Evolutionary conservation across 2,797 vertebrate species (phyloP).

Genomic region (Nothura maculosa): DNA sequence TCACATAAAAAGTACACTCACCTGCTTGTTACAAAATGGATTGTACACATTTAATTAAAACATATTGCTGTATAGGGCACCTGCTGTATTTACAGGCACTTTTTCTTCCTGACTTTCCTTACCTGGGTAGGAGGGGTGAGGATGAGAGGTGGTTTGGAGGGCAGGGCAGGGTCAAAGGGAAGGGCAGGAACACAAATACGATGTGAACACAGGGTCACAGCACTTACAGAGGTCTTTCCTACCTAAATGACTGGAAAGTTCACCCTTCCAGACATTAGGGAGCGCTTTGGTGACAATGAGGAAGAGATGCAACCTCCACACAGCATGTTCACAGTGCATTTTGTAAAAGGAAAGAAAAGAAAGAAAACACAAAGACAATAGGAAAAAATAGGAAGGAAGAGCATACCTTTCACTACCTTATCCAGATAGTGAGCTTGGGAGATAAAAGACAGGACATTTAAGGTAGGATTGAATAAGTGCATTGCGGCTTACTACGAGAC

Average conservation of each 20-base stretch:
- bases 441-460: conserved; percentile 99
- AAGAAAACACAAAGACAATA: conserved; percentile 82
- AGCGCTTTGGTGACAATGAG: conserved; percentile 52
- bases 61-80: background rate
- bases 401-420: conserved; percentile 99
- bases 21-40: conserved; percentile 51
- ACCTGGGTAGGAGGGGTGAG: conserved; percentile 53
- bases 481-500: conserved; percentile 76
- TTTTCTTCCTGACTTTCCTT: conserved; percentile 35
- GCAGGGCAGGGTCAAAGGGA: conserved; percentile 36
- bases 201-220: conserved; percentile 58
- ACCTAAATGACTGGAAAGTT: conserved; percentile 57
- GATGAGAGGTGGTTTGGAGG: conserved; percentile 28
- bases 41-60: conserved; percentile 36
- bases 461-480: conserved; percentile 91
- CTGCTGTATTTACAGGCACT: conserved; percentile 24
- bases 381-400: conserved; percentile 88
- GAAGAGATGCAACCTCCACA: conserved; percentile 59
- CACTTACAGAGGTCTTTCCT: conserved; percentile 16
- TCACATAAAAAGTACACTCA: conserved; percentile 59
- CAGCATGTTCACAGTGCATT: conserved; percentile 64
- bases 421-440: conserved; percentile 99
- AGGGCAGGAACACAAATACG: conserved; percentile 43
- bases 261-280: conserved; percentile 55
- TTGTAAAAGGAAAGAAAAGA: conserved; percentile 59